Percentiles rank a stretch among this genome's conserved stretches.
These are phyloP conservation scores for Argyra leucocephala DNA, from an alignment of 2,888 invertebrate genomes.

Conservation along the genomic window DNA sequence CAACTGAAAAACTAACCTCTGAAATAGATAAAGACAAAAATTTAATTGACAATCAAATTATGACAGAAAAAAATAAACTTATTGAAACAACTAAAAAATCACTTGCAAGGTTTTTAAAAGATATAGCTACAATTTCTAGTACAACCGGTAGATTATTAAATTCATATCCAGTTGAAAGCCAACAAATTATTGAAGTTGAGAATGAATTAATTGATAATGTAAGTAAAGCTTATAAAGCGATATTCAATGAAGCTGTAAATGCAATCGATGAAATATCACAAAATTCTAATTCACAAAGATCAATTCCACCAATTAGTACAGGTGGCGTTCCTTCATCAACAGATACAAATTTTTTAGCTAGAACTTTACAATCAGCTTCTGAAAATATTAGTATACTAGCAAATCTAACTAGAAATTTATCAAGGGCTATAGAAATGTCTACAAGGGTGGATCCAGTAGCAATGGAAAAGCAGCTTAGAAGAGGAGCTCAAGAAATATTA, in stretches of 20 bases:
- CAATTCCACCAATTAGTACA: neutral
- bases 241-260: slow-evolving; percentile 12
- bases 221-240: slow-evolving; percentile 11
- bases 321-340: neutral
- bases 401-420: slow-evolving; percentile 15
- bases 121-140: slow-evolving; percentile 14
- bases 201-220: slow-evolving; percentile 15
- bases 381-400: slow-evolving; percentile 18
- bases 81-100: slow-evolving; percentile 16
- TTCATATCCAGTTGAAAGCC: neutral
- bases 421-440: slow-evolving; percentile 14
- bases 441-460: neutral
- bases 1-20: slow-evolving; percentile 11
- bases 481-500: neutral
- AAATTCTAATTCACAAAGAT: neutral
- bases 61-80: slow-evolving; percentile 16
- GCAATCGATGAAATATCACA: slow-evolving; percentile 10
- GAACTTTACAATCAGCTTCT: slow-evolving; percentile 14
- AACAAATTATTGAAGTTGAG: slow-evolving; percentile 9
- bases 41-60: neutral
- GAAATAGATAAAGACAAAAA: slow-evolving; percentile 15
- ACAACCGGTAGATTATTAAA: slow-evolving; percentile 1
- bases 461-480: neutral
- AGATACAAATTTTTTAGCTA: slow-evolving; percentile 2
- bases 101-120: slow-evolving; percentile 15